Evolutionary conservation across 2,888 invertebrate species (phyloP).

Genomic region (Disparrhopalites patrizii): DNA sequence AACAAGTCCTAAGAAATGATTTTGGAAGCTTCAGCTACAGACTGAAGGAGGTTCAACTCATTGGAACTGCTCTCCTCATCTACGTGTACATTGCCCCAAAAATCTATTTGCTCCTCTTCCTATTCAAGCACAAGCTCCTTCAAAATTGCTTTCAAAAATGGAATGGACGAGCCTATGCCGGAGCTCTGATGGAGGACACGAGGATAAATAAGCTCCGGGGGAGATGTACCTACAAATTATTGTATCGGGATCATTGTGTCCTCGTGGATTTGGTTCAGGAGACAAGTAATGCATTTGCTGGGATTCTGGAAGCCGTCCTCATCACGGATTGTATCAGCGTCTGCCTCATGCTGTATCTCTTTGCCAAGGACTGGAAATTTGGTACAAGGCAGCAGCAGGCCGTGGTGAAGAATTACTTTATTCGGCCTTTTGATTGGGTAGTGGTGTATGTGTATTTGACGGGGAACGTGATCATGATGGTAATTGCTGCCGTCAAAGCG

Average conservation of each 20-base stretch:
- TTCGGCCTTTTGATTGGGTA: constrained; percentile 15
- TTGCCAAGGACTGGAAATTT: constrained; percentile 15
- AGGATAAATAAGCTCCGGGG: constrained; percentile 5
- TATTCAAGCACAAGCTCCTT: constrained; percentile 9
- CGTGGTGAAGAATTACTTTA: constrained; percentile 5
- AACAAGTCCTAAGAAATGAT: background rate
- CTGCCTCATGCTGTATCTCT: constrained; percentile 2
- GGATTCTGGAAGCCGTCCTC: constrained; percentile 6
- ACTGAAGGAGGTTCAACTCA: background rate
- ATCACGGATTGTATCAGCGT: constrained; percentile 8
- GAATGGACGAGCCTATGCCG: constrained; percentile 16
- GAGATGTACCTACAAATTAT: background rate
- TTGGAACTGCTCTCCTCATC: background rate
- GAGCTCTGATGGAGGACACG: constrained; percentile 14
- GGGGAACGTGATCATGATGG: background rate
- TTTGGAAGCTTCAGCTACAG: background rate
- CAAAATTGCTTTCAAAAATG: constrained; percentile 18
- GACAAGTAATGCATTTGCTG: constrained; percentile 5
- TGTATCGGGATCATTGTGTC: constrained; percentile 14
- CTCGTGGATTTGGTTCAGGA: constrained; percentile 7
- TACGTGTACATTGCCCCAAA: constrained; percentile 12
- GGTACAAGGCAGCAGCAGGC: constrained; percentile 7
- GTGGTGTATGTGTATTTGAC: constrained; percentile 11
- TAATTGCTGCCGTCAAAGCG: background rate
- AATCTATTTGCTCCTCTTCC: constrained; percentile 16